These are phyloP conservation scores for Tangara arthus DNA, from an alignment of 2,797 vertebrate species.

Conservation along the genomic window DNA sequence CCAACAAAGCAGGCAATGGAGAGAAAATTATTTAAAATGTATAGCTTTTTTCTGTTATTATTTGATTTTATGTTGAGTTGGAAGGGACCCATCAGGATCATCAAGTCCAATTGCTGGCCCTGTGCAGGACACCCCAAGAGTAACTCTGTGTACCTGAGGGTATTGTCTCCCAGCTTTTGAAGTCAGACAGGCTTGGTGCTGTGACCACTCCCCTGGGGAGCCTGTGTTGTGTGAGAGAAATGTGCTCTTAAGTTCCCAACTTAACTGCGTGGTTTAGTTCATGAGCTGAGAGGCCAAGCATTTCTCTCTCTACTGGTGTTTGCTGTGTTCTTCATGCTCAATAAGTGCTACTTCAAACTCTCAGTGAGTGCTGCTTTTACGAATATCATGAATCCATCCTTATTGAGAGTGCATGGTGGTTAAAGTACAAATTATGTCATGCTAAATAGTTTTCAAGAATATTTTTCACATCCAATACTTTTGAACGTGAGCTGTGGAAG, in stretches of 20 bases:
- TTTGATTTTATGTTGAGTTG: neutral
- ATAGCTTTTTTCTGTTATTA: neutral
- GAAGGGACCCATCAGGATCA: neutral
- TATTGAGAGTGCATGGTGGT: fast-evolving
- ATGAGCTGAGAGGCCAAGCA: neutral
- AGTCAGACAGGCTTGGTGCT: neutral
- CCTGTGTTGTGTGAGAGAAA: neutral
- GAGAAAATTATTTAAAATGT: neutral
- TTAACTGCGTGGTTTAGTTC: neutral
- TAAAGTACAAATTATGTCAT: neutral
- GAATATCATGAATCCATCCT: neutral
- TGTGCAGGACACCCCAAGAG: neutral
- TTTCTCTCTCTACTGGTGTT: neutral
- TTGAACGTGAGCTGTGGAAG: neutral
- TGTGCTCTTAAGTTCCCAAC: neutral
- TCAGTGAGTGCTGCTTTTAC: neutral
- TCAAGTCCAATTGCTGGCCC: neutral
- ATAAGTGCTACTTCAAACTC: neutral
- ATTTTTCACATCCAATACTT: neutral
- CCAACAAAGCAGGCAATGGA: neutral
- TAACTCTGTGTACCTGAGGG: neutral
- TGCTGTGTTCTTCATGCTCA: neutral
- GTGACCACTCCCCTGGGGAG: neutral
- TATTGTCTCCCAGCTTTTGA: neutral
- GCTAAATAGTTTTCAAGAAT: neutral